Percentiles rank a stretch among this genome's conserved stretches.
Evolutionary conservation across 2,113 vertebrate genomes (phyloP).

Genomic region (Synchiropus splendidus): DNA sequence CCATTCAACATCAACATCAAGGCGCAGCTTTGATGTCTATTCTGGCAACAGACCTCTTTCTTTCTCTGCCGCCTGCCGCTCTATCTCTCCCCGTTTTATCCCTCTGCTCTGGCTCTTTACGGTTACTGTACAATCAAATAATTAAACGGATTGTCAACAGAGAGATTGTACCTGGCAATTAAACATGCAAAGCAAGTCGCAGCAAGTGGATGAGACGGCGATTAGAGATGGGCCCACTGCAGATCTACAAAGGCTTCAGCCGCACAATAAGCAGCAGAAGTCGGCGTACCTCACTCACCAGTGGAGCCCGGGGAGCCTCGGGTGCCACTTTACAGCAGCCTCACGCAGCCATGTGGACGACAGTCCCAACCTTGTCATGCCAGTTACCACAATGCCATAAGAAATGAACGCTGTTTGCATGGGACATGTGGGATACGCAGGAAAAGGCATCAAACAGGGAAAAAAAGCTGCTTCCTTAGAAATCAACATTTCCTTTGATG

Average conservation of each 20-base stretch:
- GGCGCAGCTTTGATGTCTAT: slow-evolving; percentile 91
- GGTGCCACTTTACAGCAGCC: slow-evolving; percentile 52
- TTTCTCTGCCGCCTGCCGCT: slow-evolving; percentile 63
- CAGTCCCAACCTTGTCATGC: slow-evolving; percentile 47
- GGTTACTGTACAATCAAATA: slow-evolving; percentile 91
- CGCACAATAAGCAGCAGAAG: slow-evolving; percentile 67
- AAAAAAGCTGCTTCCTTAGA: background rate
- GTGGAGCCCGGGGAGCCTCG: slow-evolving; percentile 52
- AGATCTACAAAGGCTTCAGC: slow-evolving; percentile 69
- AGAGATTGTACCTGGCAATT: slow-evolving; percentile 88
- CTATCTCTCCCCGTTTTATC: slow-evolving; percentile 38
- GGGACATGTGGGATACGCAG: slow-evolving; percentile 3
- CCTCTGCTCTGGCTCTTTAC: slow-evolving; percentile 49
- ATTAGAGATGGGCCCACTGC: slow-evolving; percentile 63
- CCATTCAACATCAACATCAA: slow-evolving; percentile 92
- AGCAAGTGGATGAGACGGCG: slow-evolving; percentile 54
- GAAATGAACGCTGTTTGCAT: slow-evolving; percentile 31
- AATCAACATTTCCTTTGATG: slow-evolving; percentile 19
- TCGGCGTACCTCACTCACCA: slow-evolving; percentile 39
- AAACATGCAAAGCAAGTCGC: slow-evolving; percentile 78
- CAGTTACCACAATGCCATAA: slow-evolving; percentile 58
- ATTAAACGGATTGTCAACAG: slow-evolving; percentile 83
- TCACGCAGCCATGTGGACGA: slow-evolving; percentile 61
- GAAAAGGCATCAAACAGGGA: too few relatives aligned
- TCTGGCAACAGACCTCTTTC: slow-evolving; percentile 82